phyloP scores from a whole-genome alignment of 2,113 vertebrate genomes.

The Salminus brasiliensis region DNA sequence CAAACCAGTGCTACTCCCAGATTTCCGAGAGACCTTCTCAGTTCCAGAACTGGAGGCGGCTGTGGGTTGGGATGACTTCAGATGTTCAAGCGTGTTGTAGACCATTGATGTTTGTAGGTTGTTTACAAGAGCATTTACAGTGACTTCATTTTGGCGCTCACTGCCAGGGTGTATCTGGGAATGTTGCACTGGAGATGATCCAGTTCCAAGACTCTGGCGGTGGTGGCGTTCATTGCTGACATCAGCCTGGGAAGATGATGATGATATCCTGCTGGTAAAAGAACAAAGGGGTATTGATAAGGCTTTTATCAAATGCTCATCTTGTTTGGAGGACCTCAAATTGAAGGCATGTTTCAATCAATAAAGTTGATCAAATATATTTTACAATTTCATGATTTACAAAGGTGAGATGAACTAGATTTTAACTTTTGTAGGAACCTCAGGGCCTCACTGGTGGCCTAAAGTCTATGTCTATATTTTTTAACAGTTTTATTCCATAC shows the following conservation, averaged over 20 bases:
- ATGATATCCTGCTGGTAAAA: constrained; percentile 52
- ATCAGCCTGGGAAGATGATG: constrained; percentile 13
- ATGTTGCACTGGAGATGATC: constrained; percentile 50
- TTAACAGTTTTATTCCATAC: too few relatives aligned
- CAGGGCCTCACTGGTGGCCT: too few relatives aligned
- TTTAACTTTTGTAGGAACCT: too few relatives aligned
- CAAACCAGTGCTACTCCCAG: constrained; percentile 5
- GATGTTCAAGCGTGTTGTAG: neutral
- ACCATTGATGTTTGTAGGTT: neutral
- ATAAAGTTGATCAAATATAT: too few relatives aligned
- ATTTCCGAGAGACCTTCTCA: constrained; percentile 6
- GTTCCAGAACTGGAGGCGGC: neutral
- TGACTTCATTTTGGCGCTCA: neutral
- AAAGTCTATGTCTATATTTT: too few relatives aligned
- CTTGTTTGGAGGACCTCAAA: too few relatives aligned
- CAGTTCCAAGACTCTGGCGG: constrained; percentile 40
- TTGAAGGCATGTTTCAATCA: too few relatives aligned
- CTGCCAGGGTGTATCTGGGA: constrained; percentile 17
- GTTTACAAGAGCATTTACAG: neutral
- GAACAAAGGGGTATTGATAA: neutral
- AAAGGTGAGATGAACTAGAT: too few relatives aligned
- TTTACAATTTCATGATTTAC: too few relatives aligned
- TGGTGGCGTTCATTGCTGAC: constrained; percentile 18
- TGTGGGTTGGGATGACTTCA: neutral
- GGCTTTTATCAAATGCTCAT: too few relatives aligned